Evolutionary conservation across 2,888 invertebrate species (phyloP), one percentile per base, ranked within the genome.

Genomic region (Terebella lapidaria): DNA sequence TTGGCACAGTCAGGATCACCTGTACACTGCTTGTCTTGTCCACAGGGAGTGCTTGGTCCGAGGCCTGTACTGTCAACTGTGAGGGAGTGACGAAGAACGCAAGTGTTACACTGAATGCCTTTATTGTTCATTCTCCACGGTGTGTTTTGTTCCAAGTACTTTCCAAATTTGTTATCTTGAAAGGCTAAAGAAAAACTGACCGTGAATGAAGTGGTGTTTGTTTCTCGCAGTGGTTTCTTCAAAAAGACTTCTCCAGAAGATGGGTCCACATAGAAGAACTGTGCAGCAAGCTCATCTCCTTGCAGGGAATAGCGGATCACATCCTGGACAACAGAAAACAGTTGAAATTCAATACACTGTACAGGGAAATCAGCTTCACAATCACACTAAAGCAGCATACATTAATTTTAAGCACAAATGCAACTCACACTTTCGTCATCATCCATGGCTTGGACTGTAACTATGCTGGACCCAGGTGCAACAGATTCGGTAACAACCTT

Each of bases 251-350:
- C 63, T 3, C 75, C 76, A 15, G 71, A 69, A 4, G 65, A 62
- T 55, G 74, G 74, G 26, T 72, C 71, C 4, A 75, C 61, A 59
- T 72, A 74, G 68, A 75, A 76, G 54, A 60, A 66, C 46, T 70
- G 67, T 18, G 65, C 65, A 2, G 69, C 66, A 10, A 62, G 60
- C 2, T 59, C 66, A 49, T 75, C 72, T 10, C 75, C 76, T 22
- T 66, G 58, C 51, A 75, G 62, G 20, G 58, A 59, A 62, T 70
- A 76, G 2, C 54, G 35, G 2, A 76, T 57, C 0, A 63, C 64
- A 66, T 75, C 75, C 73, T 75, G 64, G 15, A 29, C 25, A 49
- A 49, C 24, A 49, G 5, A 22, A 35, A 35, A 15, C 10, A 35
- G 42, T 15, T 35, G n/a, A 15, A 35, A 35, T 35, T 35, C n/a